A percentile compares a stretch with the other conserved stretches of the same genome.
Conservation (phyloP, 2,888 invertebrate species). For the Noctua janthe region DNA sequence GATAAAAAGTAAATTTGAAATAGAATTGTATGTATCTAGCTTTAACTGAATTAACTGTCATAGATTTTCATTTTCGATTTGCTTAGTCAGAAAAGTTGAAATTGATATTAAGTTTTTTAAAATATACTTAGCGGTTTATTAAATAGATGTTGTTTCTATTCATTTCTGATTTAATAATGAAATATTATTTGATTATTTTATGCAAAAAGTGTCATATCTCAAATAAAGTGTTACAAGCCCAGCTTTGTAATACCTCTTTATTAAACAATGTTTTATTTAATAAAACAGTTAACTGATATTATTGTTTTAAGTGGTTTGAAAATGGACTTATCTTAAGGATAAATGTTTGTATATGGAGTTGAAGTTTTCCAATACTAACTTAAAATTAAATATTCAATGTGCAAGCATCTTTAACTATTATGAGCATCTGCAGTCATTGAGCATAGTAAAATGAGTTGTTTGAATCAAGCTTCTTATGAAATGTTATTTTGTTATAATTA, state of each 20-base stretch:
- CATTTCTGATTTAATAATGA: neutral
- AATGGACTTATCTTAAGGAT: neutral
- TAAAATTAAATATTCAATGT: neutral
- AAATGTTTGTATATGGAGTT: neutral
- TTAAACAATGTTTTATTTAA: neutral
- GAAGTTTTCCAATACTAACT: slow-evolving; percentile 3
- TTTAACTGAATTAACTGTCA: neutral
- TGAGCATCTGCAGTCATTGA: slow-evolving; percentile 14
- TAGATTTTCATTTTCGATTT: neutral
- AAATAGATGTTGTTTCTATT: neutral
- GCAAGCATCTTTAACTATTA: slow-evolving; percentile 14
- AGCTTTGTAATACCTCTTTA: slow-evolving; percentile 17
- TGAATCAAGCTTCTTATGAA: neutral
- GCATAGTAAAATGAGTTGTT: neutral
- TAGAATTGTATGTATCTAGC: neutral
- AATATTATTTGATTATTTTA: slow-evolving; percentile 1
- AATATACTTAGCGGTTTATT: neutral
- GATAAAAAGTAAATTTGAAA: neutral
- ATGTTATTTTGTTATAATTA: slow-evolving; percentile 2
- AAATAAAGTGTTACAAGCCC: slow-evolving; percentile 18
- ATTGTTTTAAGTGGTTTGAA: neutral
- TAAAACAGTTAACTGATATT: neutral
- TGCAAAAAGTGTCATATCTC: neutral
- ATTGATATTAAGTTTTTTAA: neutral
- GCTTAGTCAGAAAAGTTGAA: neutral